These are phyloP conservation scores for Ptychodera flava DNA, from an alignment of 35 echinoderm and acorn worm genomes.

Conservation along the genomic window DNA sequence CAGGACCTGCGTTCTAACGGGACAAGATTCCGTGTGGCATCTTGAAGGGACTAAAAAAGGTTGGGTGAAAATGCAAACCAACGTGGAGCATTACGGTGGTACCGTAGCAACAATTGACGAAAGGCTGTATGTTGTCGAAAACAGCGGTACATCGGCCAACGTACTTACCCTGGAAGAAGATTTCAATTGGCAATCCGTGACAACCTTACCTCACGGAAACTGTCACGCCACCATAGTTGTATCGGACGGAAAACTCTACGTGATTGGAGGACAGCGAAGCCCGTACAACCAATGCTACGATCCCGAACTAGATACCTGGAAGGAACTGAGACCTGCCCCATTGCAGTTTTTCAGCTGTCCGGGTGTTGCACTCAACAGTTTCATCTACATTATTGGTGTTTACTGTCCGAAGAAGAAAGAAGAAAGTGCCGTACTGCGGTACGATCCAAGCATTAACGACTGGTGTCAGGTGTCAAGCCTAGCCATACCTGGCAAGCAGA, in stretches of 20 bases:
- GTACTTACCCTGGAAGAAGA: background rate
- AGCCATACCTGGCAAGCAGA: background rate
- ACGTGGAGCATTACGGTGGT: background rate
- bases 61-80: background rate
- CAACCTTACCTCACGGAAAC: background rate
- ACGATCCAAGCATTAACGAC: background rate
- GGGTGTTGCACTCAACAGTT: background rate
- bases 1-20: background rate
- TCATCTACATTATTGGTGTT: background rate
- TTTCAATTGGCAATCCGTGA: background rate
- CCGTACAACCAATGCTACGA: background rate
- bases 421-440: background rate
- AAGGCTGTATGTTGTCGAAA: background rate
- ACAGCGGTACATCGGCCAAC: background rate
- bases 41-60: background rate
- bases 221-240: background rate
- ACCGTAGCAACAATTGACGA: background rate
- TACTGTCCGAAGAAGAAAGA: background rate
- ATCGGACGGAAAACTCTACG: background rate
- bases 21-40: background rate
- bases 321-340: background rate
- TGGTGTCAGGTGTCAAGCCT: background rate
- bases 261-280: background rate
- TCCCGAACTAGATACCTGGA: background rate
- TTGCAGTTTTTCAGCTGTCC: background rate